Evolutionary conservation across 37 sponge, comb jelly and placozoan species (phyloP).

Genomic region (Aplysina aerophoba): DNA sequence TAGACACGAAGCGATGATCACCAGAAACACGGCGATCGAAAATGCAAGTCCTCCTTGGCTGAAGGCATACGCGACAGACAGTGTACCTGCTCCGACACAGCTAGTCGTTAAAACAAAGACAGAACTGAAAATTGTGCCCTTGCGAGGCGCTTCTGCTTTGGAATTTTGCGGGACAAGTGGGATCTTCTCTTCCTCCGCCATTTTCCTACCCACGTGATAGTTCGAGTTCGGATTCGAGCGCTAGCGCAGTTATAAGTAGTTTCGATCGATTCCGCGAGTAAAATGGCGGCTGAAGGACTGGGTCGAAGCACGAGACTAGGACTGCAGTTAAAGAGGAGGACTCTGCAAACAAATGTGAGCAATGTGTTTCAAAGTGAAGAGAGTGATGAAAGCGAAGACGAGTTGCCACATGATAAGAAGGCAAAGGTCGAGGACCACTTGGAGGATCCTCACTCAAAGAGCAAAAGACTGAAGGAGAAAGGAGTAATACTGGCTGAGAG

Average conservation of each 20-base stretch:
- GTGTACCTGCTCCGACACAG: constrained; percentile 78
- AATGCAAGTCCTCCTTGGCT: constrained; percentile 64
- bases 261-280: too few species aligned
- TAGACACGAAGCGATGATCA: constrained; percentile 55
- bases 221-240: too few species aligned
- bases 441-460: constrained; percentile 68
- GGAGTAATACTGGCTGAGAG: constrained; percentile 80
- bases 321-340: too few species aligned
- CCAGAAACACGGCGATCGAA: constrained; percentile 53
- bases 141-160: not conserved
- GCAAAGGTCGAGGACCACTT: not conserved
- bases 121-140: constrained; percentile 71
- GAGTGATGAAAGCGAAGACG: not conserved
- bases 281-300: too few species aligned
- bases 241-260: too few species aligned
- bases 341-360: too few species aligned
- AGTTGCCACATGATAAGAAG: not conserved
- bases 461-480: constrained; percentile 71
- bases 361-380: not conserved
- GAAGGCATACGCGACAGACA: constrained; percentile 84
- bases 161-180: not conserved
- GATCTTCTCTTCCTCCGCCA: not conserved
- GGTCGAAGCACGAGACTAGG: too few species aligned
- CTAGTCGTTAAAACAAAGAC: constrained; percentile 74
- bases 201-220: too few species aligned